Percentiles rank a stretch among this genome's conserved stretches.
phyloP scores from a whole-genome alignment of 2,113 vertebrate species.

The Picathartes gymnocephalus region DNA sequence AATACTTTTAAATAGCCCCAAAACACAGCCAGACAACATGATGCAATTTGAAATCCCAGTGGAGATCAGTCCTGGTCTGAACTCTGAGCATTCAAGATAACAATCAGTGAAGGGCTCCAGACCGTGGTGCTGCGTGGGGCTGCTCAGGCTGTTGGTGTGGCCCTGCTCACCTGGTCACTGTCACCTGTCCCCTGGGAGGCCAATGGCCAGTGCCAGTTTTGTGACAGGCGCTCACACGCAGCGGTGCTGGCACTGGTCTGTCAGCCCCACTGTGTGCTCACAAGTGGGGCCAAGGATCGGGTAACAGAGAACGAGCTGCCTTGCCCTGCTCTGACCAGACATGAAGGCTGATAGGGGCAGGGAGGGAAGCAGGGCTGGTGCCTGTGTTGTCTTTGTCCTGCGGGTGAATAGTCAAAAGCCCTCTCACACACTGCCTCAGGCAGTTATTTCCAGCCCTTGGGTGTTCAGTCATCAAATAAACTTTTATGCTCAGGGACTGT shows the following conservation, averaged over 20 bases:
- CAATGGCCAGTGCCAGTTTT: fast-evolving
- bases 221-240: not conserved
- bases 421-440: not conserved
- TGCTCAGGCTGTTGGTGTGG: not conserved
- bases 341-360: not conserved
- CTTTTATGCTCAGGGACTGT: not conserved
- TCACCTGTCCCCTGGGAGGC: not conserved
- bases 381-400: not conserved
- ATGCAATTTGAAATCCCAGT: not conserved
- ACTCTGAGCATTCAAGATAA: not conserved
- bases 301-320: not conserved
- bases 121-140: fast-evolving
- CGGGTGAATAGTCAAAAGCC: not conserved
- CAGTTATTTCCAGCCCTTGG: not conserved
- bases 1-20: not conserved
- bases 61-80: not conserved
- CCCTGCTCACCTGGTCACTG: not conserved
- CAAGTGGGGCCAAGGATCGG: conserved; percentile 15
- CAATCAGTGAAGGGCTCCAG: not conserved
- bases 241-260: not conserved
- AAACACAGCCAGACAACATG: not conserved
- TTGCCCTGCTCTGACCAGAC: not conserved
- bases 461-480: not conserved
- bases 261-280: not conserved
- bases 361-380: not conserved